These are phyloP conservation scores for Homarus gammarus DNA, from an alignment of 2,888 invertebrate species.

Conservation along the genomic window DNA sequence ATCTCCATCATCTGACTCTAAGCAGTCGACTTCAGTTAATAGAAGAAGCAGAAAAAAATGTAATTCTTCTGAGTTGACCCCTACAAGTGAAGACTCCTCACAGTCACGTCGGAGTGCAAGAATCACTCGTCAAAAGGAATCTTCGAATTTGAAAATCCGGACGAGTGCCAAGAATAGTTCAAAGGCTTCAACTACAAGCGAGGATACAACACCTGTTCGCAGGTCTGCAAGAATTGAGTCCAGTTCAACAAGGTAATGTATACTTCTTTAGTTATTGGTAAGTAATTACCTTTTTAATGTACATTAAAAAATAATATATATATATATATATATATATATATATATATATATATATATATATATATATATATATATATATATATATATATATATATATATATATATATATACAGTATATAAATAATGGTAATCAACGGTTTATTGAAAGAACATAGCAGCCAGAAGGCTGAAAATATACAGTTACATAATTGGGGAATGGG, in stretches of 20 bases:
- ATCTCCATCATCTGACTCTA: neutral
- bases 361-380: too few species aligned
- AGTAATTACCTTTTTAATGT: too few species aligned
- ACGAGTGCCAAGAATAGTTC: neutral
- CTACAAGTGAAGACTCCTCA: neutral
- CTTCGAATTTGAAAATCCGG: neutral
- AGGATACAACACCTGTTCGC: conserved; percentile 21
- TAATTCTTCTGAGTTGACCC: neutral
- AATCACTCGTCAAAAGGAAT: neutral
- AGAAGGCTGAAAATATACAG: too few species aligned
- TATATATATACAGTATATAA: too few species aligned
- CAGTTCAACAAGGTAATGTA: conserved; percentile 10
- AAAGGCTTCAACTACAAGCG: neutral
- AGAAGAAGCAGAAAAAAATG: neutral
- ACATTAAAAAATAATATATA: too few species aligned
- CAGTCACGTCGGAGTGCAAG: neutral
- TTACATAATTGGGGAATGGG: too few species aligned
- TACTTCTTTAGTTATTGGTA: neutral
- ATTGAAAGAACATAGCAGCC: too few species aligned
- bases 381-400: too few species aligned
- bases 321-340: too few species aligned
- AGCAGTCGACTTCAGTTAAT: neutral
- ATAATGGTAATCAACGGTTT: too few species aligned
- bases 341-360: too few species aligned
- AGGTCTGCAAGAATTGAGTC: conserved; percentile 23